Conservation (phyloP, 1,140 invertebrate species). For the Ericerus pela region DNA sequence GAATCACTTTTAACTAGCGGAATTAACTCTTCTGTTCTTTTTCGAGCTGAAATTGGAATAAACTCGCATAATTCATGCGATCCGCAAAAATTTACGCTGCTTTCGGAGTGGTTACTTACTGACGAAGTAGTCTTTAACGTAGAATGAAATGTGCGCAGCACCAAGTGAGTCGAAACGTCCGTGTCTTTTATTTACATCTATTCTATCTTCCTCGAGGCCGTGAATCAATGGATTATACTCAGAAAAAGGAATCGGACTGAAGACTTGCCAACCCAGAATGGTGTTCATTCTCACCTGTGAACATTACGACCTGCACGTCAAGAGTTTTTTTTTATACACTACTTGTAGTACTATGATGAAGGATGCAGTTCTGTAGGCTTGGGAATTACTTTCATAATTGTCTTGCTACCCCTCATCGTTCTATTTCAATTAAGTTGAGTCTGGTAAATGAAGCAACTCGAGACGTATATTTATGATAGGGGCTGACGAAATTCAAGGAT, state of each 20-base stretch:
- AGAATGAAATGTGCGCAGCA: constrained; percentile 62
- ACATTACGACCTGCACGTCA: too few species aligned
- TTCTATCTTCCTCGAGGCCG: constrained; percentile 35
- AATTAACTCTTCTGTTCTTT: constrained; percentile 38
- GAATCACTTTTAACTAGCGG: constrained; percentile 45
- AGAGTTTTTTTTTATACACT: too few species aligned
- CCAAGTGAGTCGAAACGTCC: constrained; percentile 64
- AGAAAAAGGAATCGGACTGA: constrained; percentile 63
- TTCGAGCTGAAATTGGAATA: constrained; percentile 31
- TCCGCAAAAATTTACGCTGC: not conserved
- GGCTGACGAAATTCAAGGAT: too few species aligned
- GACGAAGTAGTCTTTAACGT: constrained; percentile 58
- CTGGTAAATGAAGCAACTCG: too few species aligned
- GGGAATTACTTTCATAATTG: too few species aligned
- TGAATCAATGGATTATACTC: constrained; percentile 52
- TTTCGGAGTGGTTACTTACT: constrained; percentile 36
- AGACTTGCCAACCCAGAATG: constrained; percentile 61
- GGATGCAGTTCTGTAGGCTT: too few species aligned
- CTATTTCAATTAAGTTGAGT: too few species aligned
- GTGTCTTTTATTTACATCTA: constrained; percentile 58
- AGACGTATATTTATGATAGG: too few species aligned
- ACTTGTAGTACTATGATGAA: too few species aligned
- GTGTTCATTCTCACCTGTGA: constrained; percentile 69
- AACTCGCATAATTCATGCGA: not conserved
- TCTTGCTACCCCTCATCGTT: too few species aligned